These are phyloP conservation scores for Mobula hypostoma DNA, from an alignment of 2,113 vertebrate species.

Conservation along the genomic window DNA sequence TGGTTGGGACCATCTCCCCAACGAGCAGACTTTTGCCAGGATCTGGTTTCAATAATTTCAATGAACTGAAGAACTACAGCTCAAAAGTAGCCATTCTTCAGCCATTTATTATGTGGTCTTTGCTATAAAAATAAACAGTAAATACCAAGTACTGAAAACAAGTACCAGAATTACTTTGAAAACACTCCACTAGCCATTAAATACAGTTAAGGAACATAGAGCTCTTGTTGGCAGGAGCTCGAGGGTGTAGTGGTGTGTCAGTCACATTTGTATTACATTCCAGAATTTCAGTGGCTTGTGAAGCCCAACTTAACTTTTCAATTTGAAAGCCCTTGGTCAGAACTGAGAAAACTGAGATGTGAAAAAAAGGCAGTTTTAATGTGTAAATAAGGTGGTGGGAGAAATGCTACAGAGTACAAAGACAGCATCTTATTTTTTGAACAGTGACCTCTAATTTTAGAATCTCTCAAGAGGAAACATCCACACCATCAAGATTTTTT, in stretches of 20 bases:
- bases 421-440: too few species aligned
- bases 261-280: background rate
- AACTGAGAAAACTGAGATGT: too few species aligned
- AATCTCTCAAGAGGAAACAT: too few species aligned
- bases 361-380: too few species aligned
- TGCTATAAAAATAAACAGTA: conserved; percentile 25
- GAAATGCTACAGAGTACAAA: too few species aligned
- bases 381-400: too few species aligned
- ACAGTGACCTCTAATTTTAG: too few species aligned
- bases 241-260: background rate
- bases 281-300: background rate
- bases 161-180: conserved; percentile 4
- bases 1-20: background rate
- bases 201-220: background rate
- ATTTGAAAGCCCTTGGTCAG: too few species aligned
- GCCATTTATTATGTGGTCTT: background rate
- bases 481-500: too few species aligned
- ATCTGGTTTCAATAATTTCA: conserved; percentile 20
- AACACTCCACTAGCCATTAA: background rate
- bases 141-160: conserved; percentile 25
- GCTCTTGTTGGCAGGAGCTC: conserved; percentile 21
- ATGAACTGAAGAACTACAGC: background rate
- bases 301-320: too few species aligned
- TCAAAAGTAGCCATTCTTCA: background rate
- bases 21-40: background rate